Base-by-base conservation (phyloP, 2,113 vertebrate species). In the Nanger granti region DNA sequence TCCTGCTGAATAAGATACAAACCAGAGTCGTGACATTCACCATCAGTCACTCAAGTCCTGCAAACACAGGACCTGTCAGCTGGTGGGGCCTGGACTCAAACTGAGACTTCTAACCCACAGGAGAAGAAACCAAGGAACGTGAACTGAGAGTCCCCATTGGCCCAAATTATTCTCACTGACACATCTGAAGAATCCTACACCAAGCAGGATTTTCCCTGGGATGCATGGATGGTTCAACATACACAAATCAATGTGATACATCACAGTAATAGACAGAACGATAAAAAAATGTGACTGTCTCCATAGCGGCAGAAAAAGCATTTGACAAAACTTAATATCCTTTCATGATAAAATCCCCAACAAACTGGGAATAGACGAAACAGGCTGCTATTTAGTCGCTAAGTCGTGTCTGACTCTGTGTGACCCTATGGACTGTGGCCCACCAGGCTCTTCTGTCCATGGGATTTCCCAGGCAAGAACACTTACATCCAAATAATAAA, bases 31-130 rank as follows among this genome's bases (percentile, higher is more conserved):
- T 1, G 1, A 24, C 1, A 7, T 34, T 8, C 31, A 15, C 26
- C n/a, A 2, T n/a, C n/a, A 26, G 12, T 22, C 26, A 10, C 59
- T 59, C 11, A 0, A 0, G 28, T 24, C n/a, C 24, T 24, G 1
- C 13, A 6, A 57, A 69, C 44, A 14, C 17, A 26, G 62, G 79
- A 15, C 18, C 4, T 49, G 66, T 57, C 4, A 5, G 4, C 31
- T 5, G 3, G 2, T 18, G 20, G 29, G 37, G 59, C 37, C 29
- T 8, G n/a, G 54, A 13, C 55, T 20, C 47, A 14, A 14, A n/a
- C 0, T 2, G 31, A 87, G n/a, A 24, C 60, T 91, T 47, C 37
- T n/a, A 47, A n/a, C 64, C 12, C 22, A 1, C 4, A 0, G 13
- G 15, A 47, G 41, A 34, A 26, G 28, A 18, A 41, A 18, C 8